phyloP scores from a whole-genome alignment of 2,797 vertebrate genomes.

The Gymnothorax reevesii region DNA sequence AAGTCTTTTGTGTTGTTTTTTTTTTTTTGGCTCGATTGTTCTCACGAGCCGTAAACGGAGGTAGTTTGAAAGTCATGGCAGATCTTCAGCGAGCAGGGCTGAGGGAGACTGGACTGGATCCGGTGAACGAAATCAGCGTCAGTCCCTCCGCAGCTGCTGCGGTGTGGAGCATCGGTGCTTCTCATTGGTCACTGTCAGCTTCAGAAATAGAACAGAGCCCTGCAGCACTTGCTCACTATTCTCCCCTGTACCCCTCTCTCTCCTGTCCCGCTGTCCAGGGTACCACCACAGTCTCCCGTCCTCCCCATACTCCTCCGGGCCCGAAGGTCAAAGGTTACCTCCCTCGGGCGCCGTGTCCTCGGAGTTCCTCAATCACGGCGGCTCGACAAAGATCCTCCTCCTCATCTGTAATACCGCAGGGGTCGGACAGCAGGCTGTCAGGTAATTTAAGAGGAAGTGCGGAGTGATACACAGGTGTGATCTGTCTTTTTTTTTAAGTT shows the following conservation, averaged over 20 bases:
- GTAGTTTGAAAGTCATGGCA: not conserved
- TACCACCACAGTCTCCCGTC: slow-evolving; percentile 81
- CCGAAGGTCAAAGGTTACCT: slow-evolving; percentile 61
- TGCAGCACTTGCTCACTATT: slow-evolving; percentile 5
- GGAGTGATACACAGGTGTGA: not conserved
- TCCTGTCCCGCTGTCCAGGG: slow-evolving; percentile 61
- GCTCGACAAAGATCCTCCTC: slow-evolving; percentile 74
- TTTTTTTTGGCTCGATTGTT: not conserved
- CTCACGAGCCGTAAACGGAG: not conserved
- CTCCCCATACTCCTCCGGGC: slow-evolving; percentile 69
- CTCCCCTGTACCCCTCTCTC: not conserved
- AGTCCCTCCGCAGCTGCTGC: not conserved
- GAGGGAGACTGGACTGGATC: not conserved
- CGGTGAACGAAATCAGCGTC: not conserved
- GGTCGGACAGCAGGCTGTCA: slow-evolving; percentile 73
- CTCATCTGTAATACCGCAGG: slow-evolving; percentile 85
- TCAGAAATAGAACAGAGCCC: not conserved
- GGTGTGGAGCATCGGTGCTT: not conserved
- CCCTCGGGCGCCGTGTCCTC: slow-evolving; percentile 73
- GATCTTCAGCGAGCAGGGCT: too few relatives aligned
- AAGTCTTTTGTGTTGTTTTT: not conserved
- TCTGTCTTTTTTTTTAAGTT: not conserved
- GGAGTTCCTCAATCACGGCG: slow-evolving; percentile 72
- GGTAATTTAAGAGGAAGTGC: slow-evolving; percentile 65
- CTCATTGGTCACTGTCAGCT: not conserved